These are phyloP conservation scores for Brachypodius melanocephalos DNA, from an alignment of 2,113 vertebrate species.

Conservation along the genomic window DNA sequence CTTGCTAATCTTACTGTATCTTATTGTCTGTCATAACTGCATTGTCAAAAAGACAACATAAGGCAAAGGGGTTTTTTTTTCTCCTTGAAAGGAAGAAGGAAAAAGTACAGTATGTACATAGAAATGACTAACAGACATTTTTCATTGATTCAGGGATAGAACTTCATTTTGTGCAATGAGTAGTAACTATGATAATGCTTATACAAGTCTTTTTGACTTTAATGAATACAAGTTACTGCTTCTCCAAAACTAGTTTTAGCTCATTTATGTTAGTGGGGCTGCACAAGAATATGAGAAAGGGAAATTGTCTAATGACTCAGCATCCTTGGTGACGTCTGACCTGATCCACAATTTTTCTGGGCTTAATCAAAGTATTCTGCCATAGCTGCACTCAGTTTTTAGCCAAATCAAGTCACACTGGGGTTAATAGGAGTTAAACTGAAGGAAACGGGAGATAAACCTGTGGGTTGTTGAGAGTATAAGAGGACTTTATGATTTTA, in stretches of 20 bases:
- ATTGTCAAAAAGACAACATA: background rate
- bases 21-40: background rate
- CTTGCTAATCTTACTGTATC: slow-evolving; percentile 7
- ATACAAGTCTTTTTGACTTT: background rate
- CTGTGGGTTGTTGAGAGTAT: background rate
- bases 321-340: background rate
- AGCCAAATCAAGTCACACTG: background rate
- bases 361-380: background rate
- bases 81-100: background rate
- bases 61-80: background rate
- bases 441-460: background rate
- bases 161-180: background rate
- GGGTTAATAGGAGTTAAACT: background rate
- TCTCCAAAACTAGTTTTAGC: background rate
- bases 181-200: background rate
- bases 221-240: background rate
- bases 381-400: background rate
- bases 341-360: background rate
- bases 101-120: background rate
- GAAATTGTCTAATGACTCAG: background rate
- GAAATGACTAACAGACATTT: background rate
- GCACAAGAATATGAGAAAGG: background rate
- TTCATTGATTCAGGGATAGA: background rate
- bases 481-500: background rate
- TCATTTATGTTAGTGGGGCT: background rate